A percentile compares a stretch with the other conserved stretches of the same genome.
phyloP scores from a whole-genome alignment of 2,797 vertebrate genomes.

The Heteromormyrus szaboi region DNA sequence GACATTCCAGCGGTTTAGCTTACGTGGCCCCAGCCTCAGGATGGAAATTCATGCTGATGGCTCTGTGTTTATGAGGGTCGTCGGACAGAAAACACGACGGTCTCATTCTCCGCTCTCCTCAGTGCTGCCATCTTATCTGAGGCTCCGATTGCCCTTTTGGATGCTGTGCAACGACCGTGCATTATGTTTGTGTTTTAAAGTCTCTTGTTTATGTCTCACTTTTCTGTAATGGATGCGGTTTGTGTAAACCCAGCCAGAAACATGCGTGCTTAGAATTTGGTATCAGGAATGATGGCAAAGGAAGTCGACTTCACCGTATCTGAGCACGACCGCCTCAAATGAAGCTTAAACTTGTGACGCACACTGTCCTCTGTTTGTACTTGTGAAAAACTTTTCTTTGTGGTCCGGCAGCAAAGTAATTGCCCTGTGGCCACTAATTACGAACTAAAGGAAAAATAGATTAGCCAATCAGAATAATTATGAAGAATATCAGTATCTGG shows the following conservation, averaged over 20 bases:
- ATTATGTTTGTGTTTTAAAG: neutral
- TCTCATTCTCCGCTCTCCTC: constrained; percentile 12
- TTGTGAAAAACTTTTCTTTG: neutral
- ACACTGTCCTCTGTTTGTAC: neutral
- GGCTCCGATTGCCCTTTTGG: neutral
- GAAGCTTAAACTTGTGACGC: neutral
- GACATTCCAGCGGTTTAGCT: constrained; percentile 30
- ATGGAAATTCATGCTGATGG: constrained; percentile 13
- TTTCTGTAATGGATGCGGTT: neutral
- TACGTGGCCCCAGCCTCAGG: neutral
- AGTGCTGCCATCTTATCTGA: neutral
- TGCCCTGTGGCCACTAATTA: neutral
- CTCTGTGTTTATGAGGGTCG: constrained; percentile 13
- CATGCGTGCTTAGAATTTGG: neutral
- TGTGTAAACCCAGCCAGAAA: neutral
- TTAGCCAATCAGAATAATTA: neutral
- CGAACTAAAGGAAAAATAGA: neutral
- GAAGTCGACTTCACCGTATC: neutral
- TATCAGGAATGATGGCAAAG: neutral
- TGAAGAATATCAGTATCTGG: neutral
- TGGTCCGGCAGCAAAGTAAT: neutral
- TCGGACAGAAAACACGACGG: constrained; percentile 9
- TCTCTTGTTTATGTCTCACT: neutral
- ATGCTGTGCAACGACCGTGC: no score
- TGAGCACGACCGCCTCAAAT: neutral